phyloP scores from a whole-genome alignment of 2,113 vertebrate genomes.

The Pachypanchax playfairii region DNA sequence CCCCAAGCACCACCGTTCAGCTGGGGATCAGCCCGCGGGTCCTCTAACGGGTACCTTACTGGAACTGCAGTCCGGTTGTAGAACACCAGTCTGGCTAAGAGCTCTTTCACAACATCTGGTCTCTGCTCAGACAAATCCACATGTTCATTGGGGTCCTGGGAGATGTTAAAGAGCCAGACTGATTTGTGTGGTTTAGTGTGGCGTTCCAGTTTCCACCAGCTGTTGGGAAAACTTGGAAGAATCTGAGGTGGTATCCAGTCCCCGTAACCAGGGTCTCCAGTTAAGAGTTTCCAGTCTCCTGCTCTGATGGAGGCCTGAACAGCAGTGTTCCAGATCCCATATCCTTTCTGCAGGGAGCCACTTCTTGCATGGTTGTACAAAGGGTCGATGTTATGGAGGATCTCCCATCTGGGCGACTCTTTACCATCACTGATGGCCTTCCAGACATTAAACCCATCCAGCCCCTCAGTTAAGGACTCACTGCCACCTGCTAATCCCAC shows the following conservation, averaged over 20 bases:
- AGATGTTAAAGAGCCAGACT: slow-evolving; percentile 96
- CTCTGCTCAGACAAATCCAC: slow-evolving; percentile 86
- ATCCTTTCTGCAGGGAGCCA: slow-evolving; percentile 87
- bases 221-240: slow-evolving; percentile 87
- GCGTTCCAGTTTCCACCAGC: slow-evolving; percentile 96
- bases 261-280: slow-evolving; percentile 92
- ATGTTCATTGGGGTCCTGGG: slow-evolving; percentile 90
- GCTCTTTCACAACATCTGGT: slow-evolving; percentile 88
- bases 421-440: slow-evolving; percentile 90
- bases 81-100: slow-evolving; percentile 86
- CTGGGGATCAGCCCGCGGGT: slow-evolving; percentile 89
- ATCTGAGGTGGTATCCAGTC: slow-evolving; percentile 96
- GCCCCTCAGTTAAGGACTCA: slow-evolving; percentile 76
- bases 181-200: slow-evolving; percentile 82
- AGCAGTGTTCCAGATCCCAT: slow-evolving; percentile 92
- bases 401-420: slow-evolving; percentile 89
- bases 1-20: slow-evolving; percentile 95
- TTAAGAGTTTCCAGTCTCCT: slow-evolving; percentile 96
- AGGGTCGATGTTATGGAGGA: slow-evolving; percentile 96
- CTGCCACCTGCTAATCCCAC: slow-evolving; percentile 89
- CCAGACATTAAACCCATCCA: slow-evolving; percentile 94
- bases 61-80: slow-evolving; percentile 94
- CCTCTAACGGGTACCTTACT: slow-evolving; percentile 91
- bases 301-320: slow-evolving; percentile 92
- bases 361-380: slow-evolving; percentile 89